These are phyloP conservation scores for Hermetia illucens DNA, from an alignment of 1,140 invertebrate species.

Conservation along the genomic window DNA sequence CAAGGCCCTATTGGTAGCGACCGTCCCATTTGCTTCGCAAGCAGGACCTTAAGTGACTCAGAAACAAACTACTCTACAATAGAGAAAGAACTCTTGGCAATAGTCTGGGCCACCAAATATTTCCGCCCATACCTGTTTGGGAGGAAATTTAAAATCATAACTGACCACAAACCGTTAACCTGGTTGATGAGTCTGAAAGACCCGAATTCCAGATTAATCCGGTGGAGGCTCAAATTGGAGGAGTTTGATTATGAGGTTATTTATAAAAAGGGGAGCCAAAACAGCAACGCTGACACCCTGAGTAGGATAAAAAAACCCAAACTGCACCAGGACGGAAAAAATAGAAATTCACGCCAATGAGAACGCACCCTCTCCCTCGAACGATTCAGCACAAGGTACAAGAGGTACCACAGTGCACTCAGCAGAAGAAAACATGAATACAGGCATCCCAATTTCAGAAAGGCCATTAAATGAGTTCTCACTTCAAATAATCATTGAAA, in stretches of 20 bases:
- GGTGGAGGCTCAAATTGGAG: slow-evolving; percentile 12
- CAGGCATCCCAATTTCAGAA: slow-evolving; percentile 3
- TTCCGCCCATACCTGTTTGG: slow-evolving; percentile 29
- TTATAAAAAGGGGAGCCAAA: slow-evolving; percentile 23
- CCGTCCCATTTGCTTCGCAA: slow-evolving; percentile 13
- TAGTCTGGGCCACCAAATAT: slow-evolving; percentile 28
- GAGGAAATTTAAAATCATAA: slow-evolving; percentile 12
- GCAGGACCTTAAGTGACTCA: slow-evolving; percentile 10
- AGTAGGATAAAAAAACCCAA: slow-evolving; percentile 4
- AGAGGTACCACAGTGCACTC: neutral
- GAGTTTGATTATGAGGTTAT: slow-evolving; percentile 23
- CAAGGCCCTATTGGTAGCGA: slow-evolving; percentile 14
- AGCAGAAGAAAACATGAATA: neutral
- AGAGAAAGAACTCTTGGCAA: slow-evolving; percentile 22
- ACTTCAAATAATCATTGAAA: slow-evolving; percentile 1
- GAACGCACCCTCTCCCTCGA: neutral
- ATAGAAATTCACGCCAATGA: too few species aligned
- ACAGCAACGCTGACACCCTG: slow-evolving; percentile 20
- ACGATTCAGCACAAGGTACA: neutral
- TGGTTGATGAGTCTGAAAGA: slow-evolving; percentile 29
- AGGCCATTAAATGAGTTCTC: slow-evolving; percentile 5
- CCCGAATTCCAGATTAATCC: slow-evolving; percentile 12
- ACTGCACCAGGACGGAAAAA: too few species aligned
- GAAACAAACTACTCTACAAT: slow-evolving; percentile 16
- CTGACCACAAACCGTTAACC: slow-evolving; percentile 8